A percentile compares a stretch with the other conserved stretches of the same genome.
Evolutionary conservation across 1,140 invertebrate species (phyloP).

Genomic region (Philotrypesis tridentata): DNA sequence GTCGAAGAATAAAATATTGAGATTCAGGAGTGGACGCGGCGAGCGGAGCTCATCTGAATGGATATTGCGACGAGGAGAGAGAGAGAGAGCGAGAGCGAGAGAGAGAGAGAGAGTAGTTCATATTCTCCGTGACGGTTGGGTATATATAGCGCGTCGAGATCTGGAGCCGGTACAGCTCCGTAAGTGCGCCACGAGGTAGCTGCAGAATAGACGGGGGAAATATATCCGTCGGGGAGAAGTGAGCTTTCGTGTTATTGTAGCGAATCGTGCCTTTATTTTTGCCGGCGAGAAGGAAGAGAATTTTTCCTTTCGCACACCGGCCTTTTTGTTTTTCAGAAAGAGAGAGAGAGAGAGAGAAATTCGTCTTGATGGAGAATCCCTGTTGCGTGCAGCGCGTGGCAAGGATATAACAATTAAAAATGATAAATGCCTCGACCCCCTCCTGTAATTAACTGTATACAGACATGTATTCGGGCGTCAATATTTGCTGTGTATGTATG

Average conservation of each 20-base stretch:
- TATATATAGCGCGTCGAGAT: slow-evolving; percentile 1
- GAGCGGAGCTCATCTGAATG: slow-evolving; percentile 48
- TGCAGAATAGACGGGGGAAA: slow-evolving; percentile 16
- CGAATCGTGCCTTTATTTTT: not conserved
- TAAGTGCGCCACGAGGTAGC: slow-evolving; percentile 28
- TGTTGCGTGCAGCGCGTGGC: not conserved
- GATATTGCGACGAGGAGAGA: slow-evolving; percentile 23
- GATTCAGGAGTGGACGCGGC: slow-evolving; percentile 26
- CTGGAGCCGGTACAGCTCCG: slow-evolving; percentile 38
- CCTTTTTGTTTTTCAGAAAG: too few species aligned
- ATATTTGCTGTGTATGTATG: too few species aligned
- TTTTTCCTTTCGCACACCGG: not conserved
- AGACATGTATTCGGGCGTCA: too few species aligned
- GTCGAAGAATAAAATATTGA: not conserved
- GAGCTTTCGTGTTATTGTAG: slow-evolving; percentile 23
- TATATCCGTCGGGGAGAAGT: slow-evolving; percentile 20
- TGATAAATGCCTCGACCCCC: not conserved
- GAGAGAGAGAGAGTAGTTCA: slow-evolving; percentile 32
- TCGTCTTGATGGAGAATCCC: not conserved
- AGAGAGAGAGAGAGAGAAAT: too few species aligned
- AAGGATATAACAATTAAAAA: not conserved
- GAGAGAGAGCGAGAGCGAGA: too few species aligned
- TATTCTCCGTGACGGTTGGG: slow-evolving; percentile 27
- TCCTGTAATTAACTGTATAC: too few species aligned
- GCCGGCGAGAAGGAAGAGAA: not conserved